Conservation (phyloP, 2,113 vertebrate genomes). For the Axis porcinus region DNA sequence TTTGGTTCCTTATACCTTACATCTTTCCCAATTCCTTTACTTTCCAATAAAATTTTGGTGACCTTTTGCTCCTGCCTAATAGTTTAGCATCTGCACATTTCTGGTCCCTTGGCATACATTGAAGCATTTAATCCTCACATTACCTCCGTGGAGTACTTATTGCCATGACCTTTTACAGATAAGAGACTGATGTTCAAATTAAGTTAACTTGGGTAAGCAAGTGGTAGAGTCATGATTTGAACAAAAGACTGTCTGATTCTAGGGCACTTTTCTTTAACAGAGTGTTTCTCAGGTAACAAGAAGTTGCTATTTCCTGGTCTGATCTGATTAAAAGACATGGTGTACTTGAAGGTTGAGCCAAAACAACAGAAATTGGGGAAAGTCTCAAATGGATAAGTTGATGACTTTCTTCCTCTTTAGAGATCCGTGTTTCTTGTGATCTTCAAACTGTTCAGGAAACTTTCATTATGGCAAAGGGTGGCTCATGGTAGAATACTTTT, state of each 20-base stretch:
- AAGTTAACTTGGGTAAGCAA: constrained; percentile 1
- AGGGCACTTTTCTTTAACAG: neutral
- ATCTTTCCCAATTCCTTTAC: neutral
- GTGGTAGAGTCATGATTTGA: neutral
- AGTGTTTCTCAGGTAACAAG: neutral
- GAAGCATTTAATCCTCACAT: neutral
- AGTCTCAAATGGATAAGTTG: neutral
- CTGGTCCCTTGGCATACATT: neutral
- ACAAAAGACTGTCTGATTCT: neutral
- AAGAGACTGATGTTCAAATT: neutral
- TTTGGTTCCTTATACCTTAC: neutral
- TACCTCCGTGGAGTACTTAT: neutral
- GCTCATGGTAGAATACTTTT: neutral
- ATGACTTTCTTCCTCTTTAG: neutral
- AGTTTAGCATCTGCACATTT: neutral
- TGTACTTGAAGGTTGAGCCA: neutral
- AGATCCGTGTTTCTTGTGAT: neutral
- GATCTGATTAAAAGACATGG: neutral
- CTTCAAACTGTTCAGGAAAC: neutral
- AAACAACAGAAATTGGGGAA: neutral
- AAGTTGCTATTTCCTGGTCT: neutral
- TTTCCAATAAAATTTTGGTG: neutral
- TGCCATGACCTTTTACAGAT: neutral
- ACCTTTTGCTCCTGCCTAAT: neutral
- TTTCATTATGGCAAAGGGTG: neutral